Conservation (phyloP, 2,797 vertebrate genomes). For the Fundulus diaphanus region DNA sequence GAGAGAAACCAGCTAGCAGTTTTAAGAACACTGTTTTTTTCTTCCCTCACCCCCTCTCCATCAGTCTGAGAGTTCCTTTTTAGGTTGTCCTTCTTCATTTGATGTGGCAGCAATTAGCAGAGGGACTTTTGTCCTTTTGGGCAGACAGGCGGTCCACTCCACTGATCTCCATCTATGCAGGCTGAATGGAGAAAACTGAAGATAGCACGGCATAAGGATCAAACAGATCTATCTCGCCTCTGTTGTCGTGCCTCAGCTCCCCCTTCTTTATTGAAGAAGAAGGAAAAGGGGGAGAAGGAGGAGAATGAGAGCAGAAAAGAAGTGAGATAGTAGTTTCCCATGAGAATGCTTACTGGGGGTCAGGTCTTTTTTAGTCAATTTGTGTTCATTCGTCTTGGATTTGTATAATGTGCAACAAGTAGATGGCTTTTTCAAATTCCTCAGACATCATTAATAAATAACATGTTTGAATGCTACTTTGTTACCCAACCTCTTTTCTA, state of each 20-base stretch:
- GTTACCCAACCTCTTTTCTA: no score
- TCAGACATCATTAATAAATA: neutral
- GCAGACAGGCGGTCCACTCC: slow-evolving; percentile 83
- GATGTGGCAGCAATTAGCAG: slow-evolving; percentile 91
- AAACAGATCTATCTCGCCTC: slow-evolving; percentile 78
- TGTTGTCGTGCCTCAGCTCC: slow-evolving; percentile 62
- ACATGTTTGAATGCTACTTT: neutral
- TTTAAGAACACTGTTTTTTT: slow-evolving; percentile 75
- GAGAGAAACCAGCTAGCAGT: slow-evolving; percentile 37
- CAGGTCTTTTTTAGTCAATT: slow-evolving; percentile 6
- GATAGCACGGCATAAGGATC: slow-evolving; percentile 82
- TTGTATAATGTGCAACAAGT: neutral
- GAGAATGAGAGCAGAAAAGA: slow-evolving; percentile 47
- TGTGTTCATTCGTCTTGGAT: neutral
- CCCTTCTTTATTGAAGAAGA: slow-evolving; percentile 68
- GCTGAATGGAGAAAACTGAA: slow-evolving; percentile 74
- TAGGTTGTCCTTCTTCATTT: slow-evolving; percentile 85
- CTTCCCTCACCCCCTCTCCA: slow-evolving; percentile 62
- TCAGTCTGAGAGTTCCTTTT: slow-evolving; percentile 82
- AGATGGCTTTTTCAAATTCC: neutral
- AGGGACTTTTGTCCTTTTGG: slow-evolving; percentile 84
- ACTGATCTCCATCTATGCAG: slow-evolving; percentile 85
- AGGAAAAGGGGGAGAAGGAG: slow-evolving; percentile 49
- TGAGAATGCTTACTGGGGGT: slow-evolving; percentile 78
- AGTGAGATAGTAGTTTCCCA: slow-evolving; percentile 85